These are phyloP conservation scores for Emys orbicularis DNA, from an alignment of 2,797 vertebrate genomes.

Conservation along the genomic window DNA sequence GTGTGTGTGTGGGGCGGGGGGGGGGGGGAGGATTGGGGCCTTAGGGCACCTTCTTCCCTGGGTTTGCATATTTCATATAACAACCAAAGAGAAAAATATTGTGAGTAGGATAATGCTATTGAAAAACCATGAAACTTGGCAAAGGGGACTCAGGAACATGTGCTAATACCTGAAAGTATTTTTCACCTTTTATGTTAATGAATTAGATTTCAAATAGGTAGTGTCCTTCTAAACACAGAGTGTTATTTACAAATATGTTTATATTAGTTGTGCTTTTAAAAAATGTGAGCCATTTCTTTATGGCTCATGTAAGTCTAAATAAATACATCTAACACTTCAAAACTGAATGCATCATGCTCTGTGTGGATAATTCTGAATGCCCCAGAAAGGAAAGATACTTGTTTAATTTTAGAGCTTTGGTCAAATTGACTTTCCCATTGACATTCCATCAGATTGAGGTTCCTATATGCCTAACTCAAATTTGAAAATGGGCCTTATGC, in stretches of 20 bases:
- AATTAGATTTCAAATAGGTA: not conserved
- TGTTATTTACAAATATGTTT: not conserved
- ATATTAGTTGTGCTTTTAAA: not conserved
- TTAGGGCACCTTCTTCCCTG: rapidly evolving
- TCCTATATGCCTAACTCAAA: not conserved
- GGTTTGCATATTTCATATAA: not conserved
- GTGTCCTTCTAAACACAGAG: not conserved
- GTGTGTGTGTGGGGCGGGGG: no score
- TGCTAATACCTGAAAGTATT: rapidly evolving
- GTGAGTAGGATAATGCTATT: not conserved
- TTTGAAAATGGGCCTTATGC: not conserved
- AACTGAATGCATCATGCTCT: not conserved
- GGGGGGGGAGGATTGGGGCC: no score
- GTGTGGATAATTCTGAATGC: not conserved
- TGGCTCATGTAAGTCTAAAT: not conserved
- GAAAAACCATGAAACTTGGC: not conserved
- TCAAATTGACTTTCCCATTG: not conserved
- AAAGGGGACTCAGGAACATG: not conserved
- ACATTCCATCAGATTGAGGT: rapidly evolving
- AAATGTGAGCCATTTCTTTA: not conserved
- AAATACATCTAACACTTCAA: not conserved
- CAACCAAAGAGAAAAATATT: not conserved
- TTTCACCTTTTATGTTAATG: not conserved
- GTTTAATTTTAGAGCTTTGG: not conserved
- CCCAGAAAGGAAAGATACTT: not conserved